A percentile compares a stretch with the other conserved stretches of the same genome.
Conservation (phyloP, 2,797 vertebrate species). For the Galago senegalensis region DNA sequence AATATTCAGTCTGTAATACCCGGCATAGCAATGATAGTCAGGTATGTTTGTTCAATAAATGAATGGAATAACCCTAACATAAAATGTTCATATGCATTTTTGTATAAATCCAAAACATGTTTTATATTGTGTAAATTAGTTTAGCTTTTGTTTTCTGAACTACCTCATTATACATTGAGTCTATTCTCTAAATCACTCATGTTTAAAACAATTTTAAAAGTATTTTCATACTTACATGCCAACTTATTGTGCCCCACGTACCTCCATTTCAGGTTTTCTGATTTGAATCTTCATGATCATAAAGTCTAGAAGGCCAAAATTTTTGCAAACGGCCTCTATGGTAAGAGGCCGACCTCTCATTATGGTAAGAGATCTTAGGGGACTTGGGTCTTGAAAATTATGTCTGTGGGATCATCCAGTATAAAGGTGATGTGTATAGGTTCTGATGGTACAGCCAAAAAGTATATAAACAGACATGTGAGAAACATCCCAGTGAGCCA, state of each 20-base stretch:
- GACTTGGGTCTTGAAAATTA: background rate
- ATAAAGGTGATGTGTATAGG: background rate
- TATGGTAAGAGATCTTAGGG: background rate
- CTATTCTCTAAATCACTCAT: background rate
- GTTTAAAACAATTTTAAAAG: constrained; percentile 61
- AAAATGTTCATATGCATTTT: constrained; percentile 14
- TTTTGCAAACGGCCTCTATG: background rate
- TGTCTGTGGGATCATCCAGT: background rate
- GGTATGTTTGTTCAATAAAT: background rate
- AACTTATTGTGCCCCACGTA: background rate
- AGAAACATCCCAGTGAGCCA: background rate
- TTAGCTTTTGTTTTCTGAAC: background rate
- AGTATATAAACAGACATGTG: background rate
- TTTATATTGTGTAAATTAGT: background rate
- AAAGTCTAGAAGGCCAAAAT: background rate
- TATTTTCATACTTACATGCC: background rate
- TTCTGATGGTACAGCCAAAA: background rate
- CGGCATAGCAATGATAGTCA: background rate
- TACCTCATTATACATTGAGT: background rate
- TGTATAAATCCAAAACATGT: constrained; percentile 20
- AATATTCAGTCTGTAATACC: background rate
- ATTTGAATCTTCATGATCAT: constrained; percentile 10
- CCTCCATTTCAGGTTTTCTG: background rate
- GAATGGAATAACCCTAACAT: background rate
- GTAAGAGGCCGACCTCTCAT: too few relatives aligned